Conservation (phyloP, 1,140 invertebrate genomes). For the Meteorus sp. region DNA sequence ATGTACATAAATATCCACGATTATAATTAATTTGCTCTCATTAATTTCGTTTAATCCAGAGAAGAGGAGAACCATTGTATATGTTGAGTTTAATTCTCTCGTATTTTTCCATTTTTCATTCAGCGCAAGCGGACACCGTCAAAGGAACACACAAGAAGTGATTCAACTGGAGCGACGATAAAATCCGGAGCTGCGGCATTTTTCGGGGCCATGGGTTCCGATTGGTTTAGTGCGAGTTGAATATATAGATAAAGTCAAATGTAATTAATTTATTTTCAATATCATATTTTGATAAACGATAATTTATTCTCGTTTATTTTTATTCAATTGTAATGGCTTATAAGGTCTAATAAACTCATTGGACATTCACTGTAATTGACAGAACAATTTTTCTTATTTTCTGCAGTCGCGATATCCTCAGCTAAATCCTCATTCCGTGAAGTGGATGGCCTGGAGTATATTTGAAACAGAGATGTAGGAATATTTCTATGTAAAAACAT, state of each 20-base stretch:
- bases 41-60: too few relatives aligned
- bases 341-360: constrained; percentile 50
- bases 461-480: not conserved
- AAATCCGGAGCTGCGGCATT: constrained; percentile 73
- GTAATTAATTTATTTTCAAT: not conserved
- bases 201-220: constrained; percentile 76
- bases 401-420: constrained; percentile 48
- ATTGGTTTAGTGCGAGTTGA: constrained; percentile 68
- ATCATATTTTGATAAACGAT: not conserved
- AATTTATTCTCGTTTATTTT: not conserved
- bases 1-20: too few relatives aligned
- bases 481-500: constrained; percentile 1
- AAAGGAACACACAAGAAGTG: constrained; percentile 48
- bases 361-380: constrained; percentile 49
- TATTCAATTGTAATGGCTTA: constrained; percentile 33
- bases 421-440: constrained; percentile 49
- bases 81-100: constrained; percentile 7
- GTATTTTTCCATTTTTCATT: constrained; percentile 16
- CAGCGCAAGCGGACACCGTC: constrained; percentile 43
- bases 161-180: constrained; percentile 56
- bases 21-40: too few relatives aligned
- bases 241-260: constrained; percentile 14
- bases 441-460: constrained; percentile 53
- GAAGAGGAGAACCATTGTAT: too few relatives aligned
- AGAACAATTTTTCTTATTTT: constrained; percentile 49